Conservation (phyloP, 2,113 vertebrate species). For the Hyaena hyaena region DNA sequence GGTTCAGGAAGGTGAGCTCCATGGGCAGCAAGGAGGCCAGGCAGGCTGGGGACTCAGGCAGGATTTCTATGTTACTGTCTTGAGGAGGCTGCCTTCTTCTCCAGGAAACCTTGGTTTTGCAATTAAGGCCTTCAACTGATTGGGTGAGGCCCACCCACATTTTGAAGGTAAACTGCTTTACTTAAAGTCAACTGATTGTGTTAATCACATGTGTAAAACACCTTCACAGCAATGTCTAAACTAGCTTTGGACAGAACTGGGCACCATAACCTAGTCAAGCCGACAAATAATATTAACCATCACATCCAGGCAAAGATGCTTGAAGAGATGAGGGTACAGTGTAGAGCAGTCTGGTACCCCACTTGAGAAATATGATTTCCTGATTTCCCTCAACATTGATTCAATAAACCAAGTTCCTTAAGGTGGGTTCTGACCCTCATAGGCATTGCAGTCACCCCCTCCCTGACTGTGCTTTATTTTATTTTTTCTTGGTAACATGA, state of each 20-base stretch:
- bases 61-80: background rate
- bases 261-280: background rate
- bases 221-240: background rate
- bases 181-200: background rate
- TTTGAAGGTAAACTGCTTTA: background rate
- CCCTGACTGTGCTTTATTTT: background rate
- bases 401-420: background rate
- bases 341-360: background rate
- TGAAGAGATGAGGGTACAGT: too few relatives aligned
- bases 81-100: background rate
- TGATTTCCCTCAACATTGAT: background rate
- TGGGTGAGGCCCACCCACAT: background rate
- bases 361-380: background rate
- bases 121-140: background rate
- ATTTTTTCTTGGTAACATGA: background rate
- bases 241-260: background rate
- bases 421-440: background rate
- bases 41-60: background rate
- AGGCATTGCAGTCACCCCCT: background rate
- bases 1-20: background rate
- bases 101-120: too few relatives aligned
- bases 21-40: background rate
- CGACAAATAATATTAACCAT: background rate
- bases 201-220: background rate
- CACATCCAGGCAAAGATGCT: background rate